A percentile compares a stretch with the other conserved stretches of the same genome.
These are phyloP conservation scores for Odocoileus virginianus DNA, from an alignment of 2,113 vertebrate genomes.

Conservation along the genomic window DNA sequence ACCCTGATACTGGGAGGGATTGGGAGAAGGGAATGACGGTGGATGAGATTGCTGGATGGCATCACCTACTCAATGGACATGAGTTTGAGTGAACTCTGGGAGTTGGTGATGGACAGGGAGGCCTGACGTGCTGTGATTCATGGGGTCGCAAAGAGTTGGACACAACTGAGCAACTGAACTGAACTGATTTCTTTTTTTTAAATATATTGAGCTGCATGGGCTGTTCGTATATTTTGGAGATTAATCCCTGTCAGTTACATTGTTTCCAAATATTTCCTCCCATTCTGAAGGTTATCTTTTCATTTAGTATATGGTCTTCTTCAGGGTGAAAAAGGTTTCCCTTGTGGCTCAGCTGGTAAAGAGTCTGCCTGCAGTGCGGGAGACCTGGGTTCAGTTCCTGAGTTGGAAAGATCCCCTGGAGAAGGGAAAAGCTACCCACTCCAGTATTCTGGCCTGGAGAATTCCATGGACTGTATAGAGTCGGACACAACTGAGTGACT, in stretches of 20 bases:
- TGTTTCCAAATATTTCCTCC: neutral
- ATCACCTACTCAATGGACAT: no score
- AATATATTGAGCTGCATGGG: neutral
- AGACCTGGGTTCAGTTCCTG: neutral
- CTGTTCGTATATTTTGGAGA: neutral
- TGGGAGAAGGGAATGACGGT: no score
- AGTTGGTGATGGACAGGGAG: no score
- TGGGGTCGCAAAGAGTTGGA: no score
- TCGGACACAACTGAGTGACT: neutral
- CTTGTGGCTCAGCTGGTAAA: neutral
- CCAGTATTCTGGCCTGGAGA: neutral
- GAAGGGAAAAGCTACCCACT: neutral
- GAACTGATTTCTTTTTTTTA: neutral
- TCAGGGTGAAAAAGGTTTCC: neutral
- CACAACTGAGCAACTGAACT: no score
- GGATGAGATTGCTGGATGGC: no score
- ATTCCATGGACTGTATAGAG: neutral
- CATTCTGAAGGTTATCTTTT: neutral
- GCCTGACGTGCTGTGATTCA: no score
- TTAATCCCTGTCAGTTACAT: neutral
- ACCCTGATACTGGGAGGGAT: no score
- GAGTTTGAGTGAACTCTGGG: no score
- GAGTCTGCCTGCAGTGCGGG: neutral
- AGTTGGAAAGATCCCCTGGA: neutral
- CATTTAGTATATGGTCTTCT: neutral